These are phyloP conservation scores for Pemphredon lugubris DNA, from an alignment of 2,888 invertebrate genomes.

Conservation along the genomic window DNA sequence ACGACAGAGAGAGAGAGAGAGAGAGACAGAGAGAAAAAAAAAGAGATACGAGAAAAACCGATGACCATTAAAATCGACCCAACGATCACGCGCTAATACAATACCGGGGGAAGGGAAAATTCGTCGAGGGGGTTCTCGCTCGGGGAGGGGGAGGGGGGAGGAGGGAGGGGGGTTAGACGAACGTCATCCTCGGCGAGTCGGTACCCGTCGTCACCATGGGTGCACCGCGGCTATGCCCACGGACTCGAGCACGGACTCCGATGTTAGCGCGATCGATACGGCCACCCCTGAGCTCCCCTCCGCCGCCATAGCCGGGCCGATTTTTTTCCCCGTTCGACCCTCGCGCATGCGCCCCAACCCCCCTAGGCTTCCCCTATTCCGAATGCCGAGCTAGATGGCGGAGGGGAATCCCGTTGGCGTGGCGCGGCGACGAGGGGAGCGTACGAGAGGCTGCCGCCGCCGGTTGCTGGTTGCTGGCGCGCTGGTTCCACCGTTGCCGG, in stretches of 20 bases:
- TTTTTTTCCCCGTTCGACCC: constrained; percentile 83
- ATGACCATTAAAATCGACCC: not conserved
- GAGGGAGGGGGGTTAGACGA: constrained; percentile 17
- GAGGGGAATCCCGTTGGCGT: constrained; percentile 27
- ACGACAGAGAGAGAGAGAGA: too few relatives aligned
- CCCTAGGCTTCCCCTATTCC: constrained; percentile 57
- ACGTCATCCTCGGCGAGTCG: constrained; percentile 60
- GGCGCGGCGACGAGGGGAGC: constrained; percentile 22
- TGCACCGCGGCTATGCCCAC: constrained; percentile 78
- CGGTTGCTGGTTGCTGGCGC: constrained; percentile 9
- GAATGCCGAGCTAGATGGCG: constrained; percentile 25
- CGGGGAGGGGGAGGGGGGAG: not conserved
- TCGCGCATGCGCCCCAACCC: constrained; percentile 68
- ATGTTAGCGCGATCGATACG: constrained; percentile 78
- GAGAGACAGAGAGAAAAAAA: too few relatives aligned
- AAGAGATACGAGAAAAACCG: not conserved
- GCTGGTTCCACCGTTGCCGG: constrained; percentile 44
- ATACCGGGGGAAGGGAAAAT: constrained; percentile 26
- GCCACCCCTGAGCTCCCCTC: constrained; percentile 66
- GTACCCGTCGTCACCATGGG: constrained; percentile 64
- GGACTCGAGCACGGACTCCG: constrained; percentile 78
- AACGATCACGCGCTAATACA: not conserved
- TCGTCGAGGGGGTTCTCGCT: constrained; percentile 1
- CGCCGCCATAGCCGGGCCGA: constrained; percentile 82
- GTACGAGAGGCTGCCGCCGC: not conserved